Percentiles rank a stretch among this genome's conserved stretches.
Conservation (phyloP, 53 echinoderm and acorn worm genomes). For the Mesocentrotus franciscanus region DNA sequence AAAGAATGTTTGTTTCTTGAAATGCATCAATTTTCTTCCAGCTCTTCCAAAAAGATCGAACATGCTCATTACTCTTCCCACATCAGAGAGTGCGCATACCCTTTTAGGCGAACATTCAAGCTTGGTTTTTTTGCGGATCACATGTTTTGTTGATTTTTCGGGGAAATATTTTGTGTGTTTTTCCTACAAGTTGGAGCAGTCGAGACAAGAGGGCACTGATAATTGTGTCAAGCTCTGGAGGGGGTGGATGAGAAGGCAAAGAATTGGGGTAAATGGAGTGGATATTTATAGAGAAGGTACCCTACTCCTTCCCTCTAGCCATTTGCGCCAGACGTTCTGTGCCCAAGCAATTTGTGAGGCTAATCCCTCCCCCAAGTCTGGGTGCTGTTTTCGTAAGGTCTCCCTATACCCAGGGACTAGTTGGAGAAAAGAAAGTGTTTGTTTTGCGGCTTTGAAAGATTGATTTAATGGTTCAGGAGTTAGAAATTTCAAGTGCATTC, state of each 20-base stretch:
- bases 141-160: not conserved
- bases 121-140: not conserved
- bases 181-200: not conserved
- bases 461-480: slow-evolving; percentile 37
- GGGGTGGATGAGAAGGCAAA: slow-evolving; percentile 38
- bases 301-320: slow-evolving; percentile 28
- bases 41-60: not conserved
- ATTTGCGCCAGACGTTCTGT: slow-evolving; percentile 53
- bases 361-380: slow-evolving; percentile 53
- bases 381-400: slow-evolving; percentile 45
- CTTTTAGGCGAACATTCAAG: not conserved
- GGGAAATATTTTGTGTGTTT: not conserved
- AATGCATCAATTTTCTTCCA: not conserved
- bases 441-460: slow-evolving; percentile 58
- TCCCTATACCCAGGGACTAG: not conserved
- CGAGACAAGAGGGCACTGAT: slow-evolving; percentile 27
- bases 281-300: slow-evolving; percentile 43
- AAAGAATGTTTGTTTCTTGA: not conserved
- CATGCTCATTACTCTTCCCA: not conserved
- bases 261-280: slow-evolving; percentile 41
- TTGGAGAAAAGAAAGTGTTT: slow-evolving; percentile 47
- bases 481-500: slow-evolving; percentile 41
- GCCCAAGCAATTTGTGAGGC: slow-evolving; percentile 10
- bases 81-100: slow-evolving; percentile 5
- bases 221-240: slow-evolving; percentile 63